Conservation (phyloP, 2,797 vertebrate species). For the Gymnoscopelus braueri region DNA sequence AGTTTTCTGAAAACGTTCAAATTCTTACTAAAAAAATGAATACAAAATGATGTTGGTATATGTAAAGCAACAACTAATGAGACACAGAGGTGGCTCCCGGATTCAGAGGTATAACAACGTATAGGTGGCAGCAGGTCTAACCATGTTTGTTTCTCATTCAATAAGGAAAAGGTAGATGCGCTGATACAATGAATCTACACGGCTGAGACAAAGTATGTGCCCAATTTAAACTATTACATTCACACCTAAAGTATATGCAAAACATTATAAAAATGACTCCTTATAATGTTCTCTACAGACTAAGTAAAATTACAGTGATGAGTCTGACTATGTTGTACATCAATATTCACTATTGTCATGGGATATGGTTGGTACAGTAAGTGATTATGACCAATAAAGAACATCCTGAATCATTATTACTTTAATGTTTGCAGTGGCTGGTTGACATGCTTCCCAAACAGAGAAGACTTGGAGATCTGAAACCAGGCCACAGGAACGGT, state of each 20-base stretch:
- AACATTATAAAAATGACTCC: not conserved
- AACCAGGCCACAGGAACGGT: not conserved
- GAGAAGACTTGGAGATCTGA: not conserved
- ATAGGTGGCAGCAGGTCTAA: too few species aligned
- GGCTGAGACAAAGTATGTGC: slow-evolving; percentile 32
- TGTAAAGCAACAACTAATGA: too few species aligned
- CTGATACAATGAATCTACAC: not conserved
- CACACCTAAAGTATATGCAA: not conserved
- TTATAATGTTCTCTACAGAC: too few species aligned
- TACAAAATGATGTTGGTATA: too few species aligned
- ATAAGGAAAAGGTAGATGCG: slow-evolving; percentile 41
- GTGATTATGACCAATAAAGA: not conserved
- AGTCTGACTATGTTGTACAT: too few species aligned
- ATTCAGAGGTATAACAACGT: too few species aligned
- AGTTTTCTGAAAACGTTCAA: too few species aligned
- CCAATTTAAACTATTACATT: not conserved
- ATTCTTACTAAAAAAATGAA: too few species aligned
- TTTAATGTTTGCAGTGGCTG: slow-evolving; percentile 35
- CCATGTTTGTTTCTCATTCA: slow-evolving; percentile 9
- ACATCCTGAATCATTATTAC: not conserved
- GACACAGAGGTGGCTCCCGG: too few species aligned
- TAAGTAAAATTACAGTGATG: too few species aligned
- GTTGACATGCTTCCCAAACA: slow-evolving; percentile 2
- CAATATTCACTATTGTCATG: too few species aligned
- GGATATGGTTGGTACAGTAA: too few species aligned